Conservation (phyloP, 2,797 vertebrate species). For the Limnodromus scolopaceus region DNA sequence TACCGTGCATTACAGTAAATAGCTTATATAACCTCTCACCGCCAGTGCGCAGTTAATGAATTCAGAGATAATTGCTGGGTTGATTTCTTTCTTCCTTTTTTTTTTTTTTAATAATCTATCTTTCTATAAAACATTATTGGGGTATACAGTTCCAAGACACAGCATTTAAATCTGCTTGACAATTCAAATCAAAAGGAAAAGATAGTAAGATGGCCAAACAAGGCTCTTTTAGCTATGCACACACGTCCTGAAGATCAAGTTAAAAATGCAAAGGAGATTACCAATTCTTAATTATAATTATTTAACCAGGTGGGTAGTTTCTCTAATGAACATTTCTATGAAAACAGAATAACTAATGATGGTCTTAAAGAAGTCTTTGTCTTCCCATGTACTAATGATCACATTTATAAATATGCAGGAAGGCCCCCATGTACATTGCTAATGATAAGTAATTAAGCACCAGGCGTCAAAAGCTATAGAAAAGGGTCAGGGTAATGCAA, state of each 20-base stretch:
- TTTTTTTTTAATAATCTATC: conserved; percentile 14
- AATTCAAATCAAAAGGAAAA: conserved; percentile 62
- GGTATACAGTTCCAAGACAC: conserved; percentile 59
- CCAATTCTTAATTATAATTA: conserved; percentile 85
- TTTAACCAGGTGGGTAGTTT: conserved; percentile 88
- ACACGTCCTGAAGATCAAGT: conserved; percentile 66
- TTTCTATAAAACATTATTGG: conserved; percentile 56
- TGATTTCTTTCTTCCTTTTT: conserved; percentile 19
- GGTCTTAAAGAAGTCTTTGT: conserved; percentile 85
- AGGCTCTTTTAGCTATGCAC: conserved; percentile 58
- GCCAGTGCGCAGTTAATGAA: conserved; percentile 40
- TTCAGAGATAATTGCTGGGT: conserved; percentile 61
- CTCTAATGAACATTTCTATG: conserved; percentile 86
- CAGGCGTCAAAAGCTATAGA: conserved; percentile 83
- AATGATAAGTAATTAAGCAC: conserved; percentile 88
- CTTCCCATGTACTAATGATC: conserved; percentile 86
- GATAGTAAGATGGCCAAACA: conserved; percentile 62
- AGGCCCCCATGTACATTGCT: conserved; percentile 83
- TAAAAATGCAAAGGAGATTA: conserved; percentile 83
- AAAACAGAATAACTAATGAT: conserved; percentile 88
- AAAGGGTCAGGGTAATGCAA: conserved; percentile 82
- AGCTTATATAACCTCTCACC: conserved; percentile 52
- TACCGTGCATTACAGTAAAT: conserved; percentile 21
- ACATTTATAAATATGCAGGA: conserved; percentile 86
- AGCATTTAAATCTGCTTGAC: conserved; percentile 58